Conservation (phyloP, 2,888 invertebrate species). For the Chalcis sispes region DNA sequence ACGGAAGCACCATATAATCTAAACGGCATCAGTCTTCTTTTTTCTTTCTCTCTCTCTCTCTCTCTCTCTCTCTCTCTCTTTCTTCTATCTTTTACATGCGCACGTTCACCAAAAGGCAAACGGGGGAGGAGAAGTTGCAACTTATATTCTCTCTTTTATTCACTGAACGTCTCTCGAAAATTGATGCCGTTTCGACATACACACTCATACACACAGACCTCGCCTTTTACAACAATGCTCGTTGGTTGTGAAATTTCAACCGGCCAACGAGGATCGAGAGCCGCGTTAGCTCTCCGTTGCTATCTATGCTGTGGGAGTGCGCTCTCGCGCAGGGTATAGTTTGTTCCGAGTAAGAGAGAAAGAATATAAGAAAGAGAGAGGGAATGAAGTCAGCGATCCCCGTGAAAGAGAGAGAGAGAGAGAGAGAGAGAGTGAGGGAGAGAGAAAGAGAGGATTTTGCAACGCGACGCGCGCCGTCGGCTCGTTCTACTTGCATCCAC, state of each 20-base stretch:
- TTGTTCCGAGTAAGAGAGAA: conserved; percentile 28
- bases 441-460: conserved; percentile 65
- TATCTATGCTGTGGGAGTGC: conserved; percentile 49
- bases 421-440: conserved; percentile 10
- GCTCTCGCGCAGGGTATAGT: conserved; percentile 51
- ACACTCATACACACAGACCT: conserved; percentile 28
- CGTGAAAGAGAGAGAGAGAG: conserved; percentile 44
- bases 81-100: too few species aligned
- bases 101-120: neutral
- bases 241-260: conserved; percentile 68
- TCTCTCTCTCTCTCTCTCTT: conserved; percentile 6
- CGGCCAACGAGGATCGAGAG: conserved; percentile 44
- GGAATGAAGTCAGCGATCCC: conserved; percentile 60
- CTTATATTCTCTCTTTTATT: neutral
- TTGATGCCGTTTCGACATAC: conserved; percentile 66
- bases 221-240: conserved; percentile 66
- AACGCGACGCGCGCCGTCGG: conserved; percentile 61
- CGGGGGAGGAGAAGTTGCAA: neutral
- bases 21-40: conserved; percentile 4
- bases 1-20: conserved; percentile 30
- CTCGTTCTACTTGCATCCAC: conserved; percentile 70
- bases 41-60: conserved; percentile 5
- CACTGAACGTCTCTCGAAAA: conserved; percentile 60
- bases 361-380: conserved; percentile 13
- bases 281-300: neutral